Evolutionary conservation across 2,113 vertebrate species (phyloP), one percentile per base, ranked within the genome.

Genomic region (Labeo catla): DNA sequence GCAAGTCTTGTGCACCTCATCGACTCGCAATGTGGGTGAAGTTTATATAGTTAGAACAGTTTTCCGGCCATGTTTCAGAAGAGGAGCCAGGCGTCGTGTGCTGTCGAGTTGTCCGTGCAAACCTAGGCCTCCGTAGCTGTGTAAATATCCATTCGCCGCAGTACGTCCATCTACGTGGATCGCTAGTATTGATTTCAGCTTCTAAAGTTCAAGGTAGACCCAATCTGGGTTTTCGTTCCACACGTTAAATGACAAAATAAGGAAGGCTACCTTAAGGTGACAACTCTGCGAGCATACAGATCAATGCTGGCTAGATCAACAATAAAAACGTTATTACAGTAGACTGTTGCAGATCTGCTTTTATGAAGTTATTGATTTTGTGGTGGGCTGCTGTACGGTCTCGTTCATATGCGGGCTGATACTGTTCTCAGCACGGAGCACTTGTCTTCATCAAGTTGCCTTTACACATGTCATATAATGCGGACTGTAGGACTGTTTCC

Each of bases 321-420:
- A 57, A 81, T 70, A 82, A 80, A 73, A 79, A 84, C 6, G 4
- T 49, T 54, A 66, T 65, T 73, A 76, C 63, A 28, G 34, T 49
- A 61, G 68, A 87, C 45, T 77, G 65, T 54, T 63, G 68, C 63
- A 84, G 66, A 80, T 80, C 74, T 8, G 70, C 45, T 59, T 83
- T 84, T 80, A 79, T 86, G 80, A 86, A 86, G 84, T 16, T 52
- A 66, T 84, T 80, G 76, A 76, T 76, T 76, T 6, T 77, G 50
- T 52, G 15, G 77, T 23, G 59, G 50, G 77, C n/a, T 28, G 15
- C 34, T 1, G 70, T 63, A 52, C 19, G 6, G 39, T 15, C 82
- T 83, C 21, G 19, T 73, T 66, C 45, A 50, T 28, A 66, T 66
- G 61, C 57, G 4, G 39, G 39, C 57, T 52, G 45, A 82, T 19